phyloP scores from a whole-genome alignment of 1,140 invertebrate genomes.

The Dryas iulia region DNA sequence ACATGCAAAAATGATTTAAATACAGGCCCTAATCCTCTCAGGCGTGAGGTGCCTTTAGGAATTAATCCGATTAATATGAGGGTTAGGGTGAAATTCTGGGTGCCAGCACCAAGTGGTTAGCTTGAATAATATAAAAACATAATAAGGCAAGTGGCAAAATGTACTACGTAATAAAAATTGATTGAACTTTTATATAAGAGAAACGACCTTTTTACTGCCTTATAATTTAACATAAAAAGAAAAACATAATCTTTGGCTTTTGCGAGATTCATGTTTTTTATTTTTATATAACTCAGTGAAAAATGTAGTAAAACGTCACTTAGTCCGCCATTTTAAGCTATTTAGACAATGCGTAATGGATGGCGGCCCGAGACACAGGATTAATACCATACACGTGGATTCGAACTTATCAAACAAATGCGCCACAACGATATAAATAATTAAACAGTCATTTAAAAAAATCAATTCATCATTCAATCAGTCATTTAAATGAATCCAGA shows the following conservation, averaged over 20 bases:
- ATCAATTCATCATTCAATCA: too few species aligned
- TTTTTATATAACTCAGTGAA: not conserved
- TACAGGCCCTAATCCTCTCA: slow-evolving; percentile 50
- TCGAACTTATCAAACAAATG: too few species aligned
- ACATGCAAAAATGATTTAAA: slow-evolving; percentile 75
- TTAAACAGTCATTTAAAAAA: too few species aligned
- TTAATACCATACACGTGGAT: too few species aligned
- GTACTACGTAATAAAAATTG: not conserved
- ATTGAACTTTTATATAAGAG: not conserved
- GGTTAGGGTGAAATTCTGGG: slow-evolving; percentile 40
- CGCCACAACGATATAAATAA: too few species aligned
- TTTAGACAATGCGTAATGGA: too few species aligned
- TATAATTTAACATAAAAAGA: not conserved
- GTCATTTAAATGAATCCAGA: too few species aligned
- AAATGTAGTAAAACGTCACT: too few species aligned
- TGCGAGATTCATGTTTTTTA: not conserved
- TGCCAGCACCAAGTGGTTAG: slow-evolving; percentile 28
- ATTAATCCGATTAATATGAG: slow-evolving; percentile 70
- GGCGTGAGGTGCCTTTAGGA: slow-evolving; percentile 57
- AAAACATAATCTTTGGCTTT: not conserved
- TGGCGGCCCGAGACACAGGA: too few species aligned
- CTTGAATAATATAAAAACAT: slow-evolving; percentile 18
- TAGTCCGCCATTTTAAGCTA: too few species aligned
- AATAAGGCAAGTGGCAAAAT: slow-evolving; percentile 5
- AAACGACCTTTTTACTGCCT: not conserved